A percentile compares a stretch with the other conserved stretches of the same genome.
Evolutionary conservation across 30 jellyfish, hydroid and myxozoan species (phyloP).

Genomic region (Aurelia aurita): DNA sequence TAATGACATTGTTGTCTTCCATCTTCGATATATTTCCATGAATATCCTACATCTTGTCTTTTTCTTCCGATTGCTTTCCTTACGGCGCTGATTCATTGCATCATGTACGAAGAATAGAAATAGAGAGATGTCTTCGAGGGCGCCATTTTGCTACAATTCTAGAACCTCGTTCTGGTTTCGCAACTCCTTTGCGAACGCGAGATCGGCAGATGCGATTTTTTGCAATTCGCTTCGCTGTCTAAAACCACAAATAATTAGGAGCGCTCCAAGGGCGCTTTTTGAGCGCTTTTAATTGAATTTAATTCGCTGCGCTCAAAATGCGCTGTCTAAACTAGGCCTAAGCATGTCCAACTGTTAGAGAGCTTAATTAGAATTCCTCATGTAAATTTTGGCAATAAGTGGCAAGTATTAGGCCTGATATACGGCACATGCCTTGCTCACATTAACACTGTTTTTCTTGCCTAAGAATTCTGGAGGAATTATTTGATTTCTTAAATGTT

Average conservation of each 20-base stretch:
- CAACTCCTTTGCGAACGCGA: too few species aligned
- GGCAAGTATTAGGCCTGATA: too few species aligned
- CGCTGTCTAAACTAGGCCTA: too few species aligned
- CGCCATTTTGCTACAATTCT: slow-evolving; percentile 16
- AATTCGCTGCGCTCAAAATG: too few species aligned
- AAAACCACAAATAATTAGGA: background rate
- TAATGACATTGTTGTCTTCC: slow-evolving; percentile 29
- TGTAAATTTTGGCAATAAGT: too few species aligned
- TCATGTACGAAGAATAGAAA: slow-evolving; percentile 1
- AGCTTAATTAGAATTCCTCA: too few species aligned
- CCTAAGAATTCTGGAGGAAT: too few species aligned
- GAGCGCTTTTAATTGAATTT: too few species aligned
- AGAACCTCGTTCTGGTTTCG: background rate
- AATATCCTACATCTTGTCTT: slow-evolving; percentile 14
- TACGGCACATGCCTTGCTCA: too few species aligned
- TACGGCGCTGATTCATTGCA: slow-evolving; percentile 22
- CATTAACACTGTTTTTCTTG: too few species aligned
- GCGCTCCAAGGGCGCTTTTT: slow-evolving; percentile 5
- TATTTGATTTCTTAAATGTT: too few species aligned
- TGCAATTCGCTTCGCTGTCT: slow-evolving; percentile 3
- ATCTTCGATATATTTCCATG: slow-evolving; percentile 9
- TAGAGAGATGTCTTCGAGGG: slow-evolving; percentile 31
- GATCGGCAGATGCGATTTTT: background rate
- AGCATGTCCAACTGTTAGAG: too few species aligned
- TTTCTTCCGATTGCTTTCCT: slow-evolving; percentile 22